Evolutionary conservation across 1,140 invertebrate species (phyloP), one percentile per base, ranked within the genome.

Genomic region (Rhagoletis pomonella): DNA sequence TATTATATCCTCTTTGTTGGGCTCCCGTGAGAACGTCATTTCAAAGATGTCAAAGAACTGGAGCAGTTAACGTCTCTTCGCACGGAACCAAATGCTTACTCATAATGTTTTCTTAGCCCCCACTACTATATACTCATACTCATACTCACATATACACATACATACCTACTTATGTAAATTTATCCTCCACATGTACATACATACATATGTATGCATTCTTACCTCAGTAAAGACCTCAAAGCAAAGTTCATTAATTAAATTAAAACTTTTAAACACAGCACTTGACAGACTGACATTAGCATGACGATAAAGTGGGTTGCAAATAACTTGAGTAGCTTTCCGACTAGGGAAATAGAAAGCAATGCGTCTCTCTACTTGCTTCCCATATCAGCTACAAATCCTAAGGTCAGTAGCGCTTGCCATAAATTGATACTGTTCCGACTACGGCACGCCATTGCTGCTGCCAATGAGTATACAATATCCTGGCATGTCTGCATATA

Each of bases 171-270:
- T n/a, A n/a, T n/a, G n/a, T n/a, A n/a, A n/a, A n/a, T n/a, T n/a
- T n/a, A n/a, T n/a, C n/a, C n/a, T n/a, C n/a, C n/a, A n/a, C n/a
- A n/a, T n/a, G n/a, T 62, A 62, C 60, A 62, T 62, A 62, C 17
- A 62, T 62, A 62, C 17, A 62, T 62, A 62, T 62, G 6, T 4
- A 6, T 55, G 50, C 9, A 0, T 55, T 55, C 50, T 55, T 55
- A 9, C 50, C 50, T 55, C n/a, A n/a, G n/a, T n/a, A n/a, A n/a
- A n/a, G n/a, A 12, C 60, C 60, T 62, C 17, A 62, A 62, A 62
- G 60, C 60, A 62, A 62, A 62, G 60, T 62, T 62, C 60, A 62
- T 17, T 62, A 62, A 62, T 62, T 62, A 62, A 62, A 62, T 62
- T 62, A 62, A 62, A 62, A 62, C 60, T 62, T 62, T 62, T 10